phyloP scores from a whole-genome alignment of 1,140 invertebrate species.

The Maconellicoccus hirsutus region DNA sequence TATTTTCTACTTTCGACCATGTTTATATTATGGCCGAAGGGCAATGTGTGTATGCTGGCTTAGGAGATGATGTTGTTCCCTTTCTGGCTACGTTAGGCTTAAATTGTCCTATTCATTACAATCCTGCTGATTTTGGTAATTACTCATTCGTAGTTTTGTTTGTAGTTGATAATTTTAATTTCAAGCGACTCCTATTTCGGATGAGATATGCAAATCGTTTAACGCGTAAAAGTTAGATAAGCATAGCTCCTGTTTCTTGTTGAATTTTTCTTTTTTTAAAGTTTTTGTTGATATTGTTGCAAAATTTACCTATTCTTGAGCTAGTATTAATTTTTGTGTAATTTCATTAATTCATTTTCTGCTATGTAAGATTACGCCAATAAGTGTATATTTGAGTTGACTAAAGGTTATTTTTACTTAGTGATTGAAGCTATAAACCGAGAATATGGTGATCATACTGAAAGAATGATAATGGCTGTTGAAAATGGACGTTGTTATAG shows the following conservation, averaged over 20 bases:
- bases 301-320: no score
- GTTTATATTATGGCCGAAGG: constrained; percentile 47
- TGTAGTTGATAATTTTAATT: no score
- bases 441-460: constrained; percentile 53
- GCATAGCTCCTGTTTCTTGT: constrained; percentile 13
- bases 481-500: constrained; percentile 45
- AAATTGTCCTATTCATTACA: constrained; percentile 50
- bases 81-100: constrained; percentile 43
- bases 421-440: constrained; percentile 64
- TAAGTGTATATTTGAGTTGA: not conserved
- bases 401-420: constrained; percentile 30
- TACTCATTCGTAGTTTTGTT: constrained; percentile 10
- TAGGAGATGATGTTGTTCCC: constrained; percentile 39
- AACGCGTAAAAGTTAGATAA: not conserved
- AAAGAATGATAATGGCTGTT: constrained; percentile 48
- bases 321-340: not conserved
- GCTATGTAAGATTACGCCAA: no score
- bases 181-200: not conserved
- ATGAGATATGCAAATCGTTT: not conserved
- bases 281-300: no score
- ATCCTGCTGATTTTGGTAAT: constrained; percentile 52
- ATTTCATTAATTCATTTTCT: not conserved
- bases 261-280: no score
- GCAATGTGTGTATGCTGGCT: constrained; percentile 48
- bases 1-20: constrained; percentile 55